Conservation (phyloP, 2,888 invertebrate genomes). For the Junonia oenone region DNA sequence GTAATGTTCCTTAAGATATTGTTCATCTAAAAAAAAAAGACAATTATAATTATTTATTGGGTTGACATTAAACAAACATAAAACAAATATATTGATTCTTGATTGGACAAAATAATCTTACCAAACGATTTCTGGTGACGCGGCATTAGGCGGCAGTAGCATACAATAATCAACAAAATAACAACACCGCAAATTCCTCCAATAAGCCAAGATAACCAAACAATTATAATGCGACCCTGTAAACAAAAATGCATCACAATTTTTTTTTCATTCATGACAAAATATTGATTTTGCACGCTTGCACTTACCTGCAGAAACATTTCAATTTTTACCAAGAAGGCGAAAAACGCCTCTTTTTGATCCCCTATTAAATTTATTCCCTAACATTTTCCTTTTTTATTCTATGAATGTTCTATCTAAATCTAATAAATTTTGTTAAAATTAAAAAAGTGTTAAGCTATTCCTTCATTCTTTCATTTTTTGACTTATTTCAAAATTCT, state of each 20-base stretch:
- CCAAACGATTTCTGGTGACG: conserved; percentile 84
- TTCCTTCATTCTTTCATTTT: conserved; percentile 33
- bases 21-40: conserved; percentile 62
- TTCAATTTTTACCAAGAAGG: conserved; percentile 63
- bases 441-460: conserved; percentile 33
- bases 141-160: conserved; percentile 85
- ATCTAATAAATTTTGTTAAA: conserved; percentile 41
- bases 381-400: conserved; percentile 57
- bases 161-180: conserved; percentile 82
- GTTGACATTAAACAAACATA: background rate
- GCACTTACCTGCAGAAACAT: conserved; percentile 71
- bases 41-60: background rate
- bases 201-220: conserved; percentile 78
- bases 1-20: conserved; percentile 66
- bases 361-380: conserved; percentile 43
- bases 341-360: conserved; percentile 57
- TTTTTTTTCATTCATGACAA: conserved; percentile 1
- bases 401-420: conserved; percentile 43
- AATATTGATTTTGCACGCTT: conserved; percentile 43
- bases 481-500: conserved; percentile 37
- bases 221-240: conserved; percentile 74
- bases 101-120: conserved; percentile 52
- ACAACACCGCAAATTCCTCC: conserved; percentile 83
- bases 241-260: conserved; percentile 34
- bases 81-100: background rate